Conservation (phyloP, 2,113 vertebrate genomes). For the Macrotus californicus region DNA sequence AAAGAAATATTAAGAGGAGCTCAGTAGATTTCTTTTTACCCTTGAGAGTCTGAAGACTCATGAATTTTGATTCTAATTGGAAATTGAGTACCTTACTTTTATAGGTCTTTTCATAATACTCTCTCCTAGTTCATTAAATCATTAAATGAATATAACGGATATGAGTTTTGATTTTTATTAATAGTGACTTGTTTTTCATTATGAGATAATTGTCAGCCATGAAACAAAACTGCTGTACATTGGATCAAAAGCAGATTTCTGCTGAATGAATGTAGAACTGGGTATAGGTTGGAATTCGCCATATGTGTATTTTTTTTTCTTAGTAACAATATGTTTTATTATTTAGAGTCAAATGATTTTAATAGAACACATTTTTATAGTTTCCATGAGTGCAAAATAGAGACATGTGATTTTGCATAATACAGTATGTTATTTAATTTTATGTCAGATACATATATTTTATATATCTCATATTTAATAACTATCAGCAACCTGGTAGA, state of each 20-base stretch:
- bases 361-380: background rate
- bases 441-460: background rate
- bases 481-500: background rate
- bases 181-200: constrained; percentile 96
- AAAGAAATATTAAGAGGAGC: background rate
- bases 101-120: constrained; percentile 78
- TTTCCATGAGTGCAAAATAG: background rate
- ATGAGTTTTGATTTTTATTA: constrained; percentile 92
- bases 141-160: constrained; percentile 88
- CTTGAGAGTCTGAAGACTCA: constrained; percentile 48
- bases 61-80: constrained; percentile 76
- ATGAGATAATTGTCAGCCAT: constrained; percentile 93
- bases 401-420: background rate
- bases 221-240: constrained; percentile 83
- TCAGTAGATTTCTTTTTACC: constrained; percentile 6
- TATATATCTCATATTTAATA: background rate
- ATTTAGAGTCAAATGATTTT: background rate
- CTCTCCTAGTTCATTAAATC: constrained; percentile 87
- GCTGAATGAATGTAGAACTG: background rate
- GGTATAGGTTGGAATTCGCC: background rate
- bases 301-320: background rate
- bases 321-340: background rate
- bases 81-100: constrained; percentile 78
- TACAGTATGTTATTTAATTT: background rate
- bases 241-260: constrained; percentile 72